Conservation (phyloP, 2,797 vertebrate genomes). For the Silurus aristotelis region DNA sequence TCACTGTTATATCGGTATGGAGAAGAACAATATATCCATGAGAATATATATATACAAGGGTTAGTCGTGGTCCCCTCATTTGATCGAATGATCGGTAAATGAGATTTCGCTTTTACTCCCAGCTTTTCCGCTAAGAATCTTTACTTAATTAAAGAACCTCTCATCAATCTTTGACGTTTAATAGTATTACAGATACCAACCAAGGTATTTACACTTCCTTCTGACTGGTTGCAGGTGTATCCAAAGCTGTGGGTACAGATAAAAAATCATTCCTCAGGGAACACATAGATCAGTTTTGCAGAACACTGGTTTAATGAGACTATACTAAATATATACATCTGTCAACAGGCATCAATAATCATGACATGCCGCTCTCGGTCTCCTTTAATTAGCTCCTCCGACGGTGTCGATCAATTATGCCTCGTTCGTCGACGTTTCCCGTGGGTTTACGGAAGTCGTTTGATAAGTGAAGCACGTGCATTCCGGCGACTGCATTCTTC, state of each 20-base stretch:
- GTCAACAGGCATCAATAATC: constrained; percentile 66
- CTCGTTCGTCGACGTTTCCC: constrained; percentile 55
- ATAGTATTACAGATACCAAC: background rate
- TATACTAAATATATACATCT: constrained; percentile 52
- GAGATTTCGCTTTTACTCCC: too few species aligned
- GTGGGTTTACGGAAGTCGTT: constrained; percentile 65
- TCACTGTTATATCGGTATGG: too few species aligned
- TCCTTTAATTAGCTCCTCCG: constrained; percentile 67
- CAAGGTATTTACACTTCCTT: background rate
- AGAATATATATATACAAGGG: too few species aligned
- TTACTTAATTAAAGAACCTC: too few species aligned
- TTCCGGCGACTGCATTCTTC: constrained; percentile 65
- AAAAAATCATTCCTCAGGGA: background rate
- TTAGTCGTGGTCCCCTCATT: too few species aligned
- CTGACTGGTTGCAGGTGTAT: background rate
- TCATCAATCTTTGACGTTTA: too few species aligned
- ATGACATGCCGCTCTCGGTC: constrained; percentile 59
- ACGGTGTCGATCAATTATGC: constrained; percentile 62
- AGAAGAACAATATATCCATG: too few species aligned
- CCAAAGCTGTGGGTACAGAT: background rate
- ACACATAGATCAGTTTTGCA: background rate
- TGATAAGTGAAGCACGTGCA: constrained; percentile 64
- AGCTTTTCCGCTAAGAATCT: too few species aligned
- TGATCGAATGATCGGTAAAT: too few species aligned
- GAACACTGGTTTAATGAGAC: constrained; percentile 26